phyloP scores from a whole-genome alignment of 2,797 vertebrate species.

The Anguilla marmorata region DNA sequence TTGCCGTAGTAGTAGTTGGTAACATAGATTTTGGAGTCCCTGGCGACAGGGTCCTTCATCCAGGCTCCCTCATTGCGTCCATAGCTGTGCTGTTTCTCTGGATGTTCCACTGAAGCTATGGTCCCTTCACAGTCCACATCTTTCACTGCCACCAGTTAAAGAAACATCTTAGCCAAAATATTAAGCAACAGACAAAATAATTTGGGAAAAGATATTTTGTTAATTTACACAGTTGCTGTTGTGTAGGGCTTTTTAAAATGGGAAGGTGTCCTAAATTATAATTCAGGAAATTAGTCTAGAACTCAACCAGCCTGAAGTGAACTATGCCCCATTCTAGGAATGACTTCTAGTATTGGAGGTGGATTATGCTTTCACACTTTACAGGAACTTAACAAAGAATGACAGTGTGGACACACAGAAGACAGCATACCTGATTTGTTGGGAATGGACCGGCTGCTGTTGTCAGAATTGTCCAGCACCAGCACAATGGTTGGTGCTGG shows the following conservation, averaged over 20 bases:
- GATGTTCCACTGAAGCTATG: conserved; percentile 82
- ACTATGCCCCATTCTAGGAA: background rate
- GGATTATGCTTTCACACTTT: background rate
- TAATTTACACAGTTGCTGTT: background rate
- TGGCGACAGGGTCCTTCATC: conserved; percentile 94
- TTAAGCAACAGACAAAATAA: background rate
- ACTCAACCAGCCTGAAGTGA: background rate
- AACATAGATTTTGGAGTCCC: conserved; percentile 89
- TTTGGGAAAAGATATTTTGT: background rate
- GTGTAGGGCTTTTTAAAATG: background rate
- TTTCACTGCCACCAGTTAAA: conserved; percentile 60
- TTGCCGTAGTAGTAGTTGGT: conserved; percentile 99
- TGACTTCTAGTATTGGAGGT: background rate
- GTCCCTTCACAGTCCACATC: conserved; percentile 89
- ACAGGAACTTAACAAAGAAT: background rate
- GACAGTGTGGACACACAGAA: background rate
- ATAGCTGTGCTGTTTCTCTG: conserved; percentile 89
- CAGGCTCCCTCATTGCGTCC: conserved; percentile 96
- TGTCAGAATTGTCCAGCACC: conserved; percentile 64
- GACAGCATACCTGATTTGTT: conserved; percentile 73
- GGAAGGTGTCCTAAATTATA: background rate
- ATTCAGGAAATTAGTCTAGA: conserved; percentile 16
- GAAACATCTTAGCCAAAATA: background rate
- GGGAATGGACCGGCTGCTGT: conserved; percentile 61
- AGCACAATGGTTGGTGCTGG: conserved; percentile 57